Base-by-base conservation (phyloP, 37 sponge, comb jelly and placozoan genomes). In the Halichondria panicea region DNA sequence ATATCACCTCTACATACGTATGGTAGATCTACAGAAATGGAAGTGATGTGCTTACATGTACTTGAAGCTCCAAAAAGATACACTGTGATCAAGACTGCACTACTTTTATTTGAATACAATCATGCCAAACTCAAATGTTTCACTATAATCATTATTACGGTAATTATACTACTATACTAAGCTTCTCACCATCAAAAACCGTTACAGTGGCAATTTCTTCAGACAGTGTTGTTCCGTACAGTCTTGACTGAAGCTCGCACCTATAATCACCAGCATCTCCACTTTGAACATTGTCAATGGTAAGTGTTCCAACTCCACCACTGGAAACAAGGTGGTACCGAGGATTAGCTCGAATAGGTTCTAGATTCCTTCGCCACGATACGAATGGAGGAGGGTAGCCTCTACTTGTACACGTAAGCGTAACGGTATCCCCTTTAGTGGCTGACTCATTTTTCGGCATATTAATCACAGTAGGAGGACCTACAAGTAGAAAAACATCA, bases 301-400 rank as follows among this genome's bases (percentile, higher is more conserved):
- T 55, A 27, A 88, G 66, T 12, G 41, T 52, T 0, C 89, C 83
- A 11, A 24, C 12, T 1, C 89, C 89, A 63, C 77, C 44, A 11
- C 35, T 52, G 18, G 78, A 81, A 25, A 38, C 34, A 21, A 82
- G 3, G 25, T 27, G 25, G 43, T 56, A 71, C 2, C 83, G 77
- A 66, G 58, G 3, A 32, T 48, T 22, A 34, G n/a, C 50, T 1
- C 19, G 35, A 2, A 88, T 48, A 27, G 78, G 73, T 25, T 39
- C 12, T 37, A 75, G 36, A 53, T 82, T 42, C 35, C 42, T 59
- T 37, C 15, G 25, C 89, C 89, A 88, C 1, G 83, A 72, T 19
- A 88, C 39, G 39, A 82, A 77, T 41, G 89, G 82, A 52, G 78
- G 77, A 24, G 89, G 89, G 38, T 38, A 41, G 4, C 89, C 83